Conservation (phyloP, 2,113 vertebrate species). For the Cyanistes caeruleus region DNA sequence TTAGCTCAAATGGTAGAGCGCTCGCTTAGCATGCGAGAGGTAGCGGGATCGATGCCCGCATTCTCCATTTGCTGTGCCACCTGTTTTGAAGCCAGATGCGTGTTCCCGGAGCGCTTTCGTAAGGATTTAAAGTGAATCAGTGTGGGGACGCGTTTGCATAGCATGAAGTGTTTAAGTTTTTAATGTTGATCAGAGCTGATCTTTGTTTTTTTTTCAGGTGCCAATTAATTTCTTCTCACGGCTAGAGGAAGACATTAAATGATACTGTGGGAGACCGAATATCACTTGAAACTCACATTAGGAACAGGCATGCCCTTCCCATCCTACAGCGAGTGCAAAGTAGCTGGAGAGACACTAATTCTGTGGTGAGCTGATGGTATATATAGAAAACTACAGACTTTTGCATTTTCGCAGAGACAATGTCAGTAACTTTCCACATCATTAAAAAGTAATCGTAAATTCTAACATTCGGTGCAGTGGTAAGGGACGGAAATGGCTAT, state of each 20-base stretch:
- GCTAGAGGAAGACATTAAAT: not conserved
- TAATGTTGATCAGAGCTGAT: not conserved
- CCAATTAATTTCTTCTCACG: not conserved
- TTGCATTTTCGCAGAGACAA: not conserved
- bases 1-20: constrained; percentile 78
- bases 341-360: not conserved
- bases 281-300: not conserved
- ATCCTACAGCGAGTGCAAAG: not conserved
- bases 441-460: not conserved
- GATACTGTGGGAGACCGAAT: not conserved
- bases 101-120: not conserved
- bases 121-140: not conserved
- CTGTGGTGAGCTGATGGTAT: not conserved
- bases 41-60: constrained; percentile 80
- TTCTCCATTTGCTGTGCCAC: not conserved
- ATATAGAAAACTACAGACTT: too few species aligned
- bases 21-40: constrained; percentile 78
- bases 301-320: not conserved
- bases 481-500: rapidly evolving
- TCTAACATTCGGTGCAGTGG: rapidly evolving
- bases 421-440: not conserved
- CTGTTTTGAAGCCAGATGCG: not conserved
- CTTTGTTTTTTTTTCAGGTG: not conserved
- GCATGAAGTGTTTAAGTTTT: not conserved
- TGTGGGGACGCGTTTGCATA: not conserved